Conservation (phyloP, 1,140 invertebrate species). For the Trichogramma pretiosum region DNA sequence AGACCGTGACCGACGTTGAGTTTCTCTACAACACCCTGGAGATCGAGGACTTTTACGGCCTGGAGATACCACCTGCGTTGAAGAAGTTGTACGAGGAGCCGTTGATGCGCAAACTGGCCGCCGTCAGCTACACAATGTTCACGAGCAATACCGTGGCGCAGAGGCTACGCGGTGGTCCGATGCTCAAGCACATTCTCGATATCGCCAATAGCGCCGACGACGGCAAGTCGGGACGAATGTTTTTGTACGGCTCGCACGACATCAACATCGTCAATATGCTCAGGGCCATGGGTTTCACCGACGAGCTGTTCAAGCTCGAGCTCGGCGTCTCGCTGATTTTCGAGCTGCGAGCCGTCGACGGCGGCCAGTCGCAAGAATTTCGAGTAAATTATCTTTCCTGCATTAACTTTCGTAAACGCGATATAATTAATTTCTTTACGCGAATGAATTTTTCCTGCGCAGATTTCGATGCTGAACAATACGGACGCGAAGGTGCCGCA, state of each 20-base stretch:
- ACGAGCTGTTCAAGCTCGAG: conserved; percentile 55
- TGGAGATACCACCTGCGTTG: conserved; percentile 64
- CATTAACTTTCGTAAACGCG: not conserved
- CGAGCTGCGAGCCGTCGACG: conserved; percentile 39
- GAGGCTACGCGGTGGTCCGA: conserved; percentile 57
- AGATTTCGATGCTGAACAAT: conserved; percentile 25
- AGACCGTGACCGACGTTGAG: conserved; percentile 59
- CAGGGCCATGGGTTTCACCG: conserved; percentile 56
- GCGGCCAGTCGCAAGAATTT: conserved; percentile 26
- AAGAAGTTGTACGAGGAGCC: conserved; percentile 59
- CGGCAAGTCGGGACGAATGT: conserved; percentile 42
- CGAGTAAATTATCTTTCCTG: conserved; percentile 30
- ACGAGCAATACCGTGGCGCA: conserved; percentile 63
- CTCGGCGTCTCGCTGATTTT: conserved; percentile 61
- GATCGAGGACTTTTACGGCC: conserved; percentile 50
- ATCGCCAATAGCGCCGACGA: conserved; percentile 37
- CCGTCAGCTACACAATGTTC: conserved; percentile 59
- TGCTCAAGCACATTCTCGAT: conserved; percentile 39
- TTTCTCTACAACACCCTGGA: conserved; percentile 64
- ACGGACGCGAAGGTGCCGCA: conserved; percentile 17
- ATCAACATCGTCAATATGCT: conserved; percentile 62
- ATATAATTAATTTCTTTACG: not conserved
- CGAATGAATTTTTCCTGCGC: conserved; percentile 10
- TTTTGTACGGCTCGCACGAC: conserved; percentile 65
- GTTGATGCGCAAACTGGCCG: conserved; percentile 57